Evolutionary conservation across 2,797 vertebrate species (phyloP).

Genomic region (Pseudochromis fuscus): DNA sequence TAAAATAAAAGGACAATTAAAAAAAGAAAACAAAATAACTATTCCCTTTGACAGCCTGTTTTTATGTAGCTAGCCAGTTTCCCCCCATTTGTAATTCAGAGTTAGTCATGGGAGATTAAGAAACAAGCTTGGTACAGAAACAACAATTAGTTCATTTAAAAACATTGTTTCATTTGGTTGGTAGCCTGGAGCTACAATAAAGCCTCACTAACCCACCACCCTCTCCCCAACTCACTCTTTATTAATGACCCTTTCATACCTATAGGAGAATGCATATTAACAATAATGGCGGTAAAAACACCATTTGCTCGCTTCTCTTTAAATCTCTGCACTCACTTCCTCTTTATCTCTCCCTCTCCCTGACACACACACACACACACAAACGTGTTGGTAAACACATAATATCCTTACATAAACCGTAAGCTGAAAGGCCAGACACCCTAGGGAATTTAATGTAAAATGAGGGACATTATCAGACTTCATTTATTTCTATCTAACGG

Average conservation of each 20-base stretch:
- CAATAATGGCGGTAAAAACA: constrained; percentile 57
- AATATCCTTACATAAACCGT: constrained; percentile 61
- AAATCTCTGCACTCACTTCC: constrained; percentile 11
- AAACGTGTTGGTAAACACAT: constrained; percentile 56
- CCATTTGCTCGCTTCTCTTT: constrained; percentile 33
- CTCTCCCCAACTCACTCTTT: constrained; percentile 57
- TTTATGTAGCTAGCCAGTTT: constrained; percentile 23
- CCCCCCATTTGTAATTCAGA: constrained; percentile 46
- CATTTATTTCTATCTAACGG: constrained; percentile 75
- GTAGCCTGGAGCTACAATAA: constrained; percentile 73
- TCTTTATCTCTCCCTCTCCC: background rate
- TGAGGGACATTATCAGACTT: constrained; percentile 73
- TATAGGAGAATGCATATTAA: constrained; percentile 53
- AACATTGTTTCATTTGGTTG: constrained; percentile 68
- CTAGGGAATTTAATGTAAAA: constrained; percentile 60
- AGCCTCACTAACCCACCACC: constrained; percentile 27
- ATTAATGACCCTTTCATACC: constrained; percentile 71
- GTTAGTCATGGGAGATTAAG: constrained; percentile 49
- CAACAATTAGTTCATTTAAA: constrained; percentile 75
- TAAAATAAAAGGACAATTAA: constrained; percentile 7
- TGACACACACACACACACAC: constrained; percentile 10
- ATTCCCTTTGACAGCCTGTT: constrained; percentile 17
- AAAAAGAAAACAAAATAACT: constrained; percentile 5
- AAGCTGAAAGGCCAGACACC: constrained; percentile 66
- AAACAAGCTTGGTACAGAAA: constrained; percentile 41